A percentile compares a stretch with the other conserved stretches of the same genome.
phyloP scores from a whole-genome alignment of 1,140 invertebrate genomes.

The Papilio machaon region DNA sequence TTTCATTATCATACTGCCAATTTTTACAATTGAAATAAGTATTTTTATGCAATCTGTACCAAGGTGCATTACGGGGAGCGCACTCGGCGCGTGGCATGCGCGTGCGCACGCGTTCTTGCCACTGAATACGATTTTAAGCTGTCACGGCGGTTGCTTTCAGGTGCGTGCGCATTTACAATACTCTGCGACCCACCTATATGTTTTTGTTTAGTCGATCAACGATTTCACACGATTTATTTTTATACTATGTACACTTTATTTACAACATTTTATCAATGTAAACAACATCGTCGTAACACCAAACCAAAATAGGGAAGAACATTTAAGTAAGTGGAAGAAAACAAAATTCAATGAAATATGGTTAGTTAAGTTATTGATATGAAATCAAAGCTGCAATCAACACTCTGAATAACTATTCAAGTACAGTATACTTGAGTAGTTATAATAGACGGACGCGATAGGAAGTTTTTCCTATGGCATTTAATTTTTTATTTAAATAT shows the following conservation, averaged over 20 bases:
- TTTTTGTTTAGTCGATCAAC: constrained; percentile 35
- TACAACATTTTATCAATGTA: background rate
- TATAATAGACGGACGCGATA: too few relatives aligned
- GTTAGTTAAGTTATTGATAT: too few relatives aligned
- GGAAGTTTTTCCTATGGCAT: too few relatives aligned
- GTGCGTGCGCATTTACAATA: constrained; percentile 41
- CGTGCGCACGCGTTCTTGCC: constrained; percentile 60
- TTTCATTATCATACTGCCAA: background rate
- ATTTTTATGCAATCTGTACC: constrained; percentile 58
- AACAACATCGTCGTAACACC: background rate
- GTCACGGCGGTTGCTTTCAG: constrained; percentile 71
- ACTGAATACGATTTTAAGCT: constrained; percentile 59
- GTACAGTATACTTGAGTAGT: too few relatives aligned
- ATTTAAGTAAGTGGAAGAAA: background rate
- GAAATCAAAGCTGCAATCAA: too few relatives aligned
- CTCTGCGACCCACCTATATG: constrained; percentile 41
- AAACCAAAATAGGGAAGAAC: background rate
- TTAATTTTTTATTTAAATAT: too few relatives aligned
- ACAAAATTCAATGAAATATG: too few relatives aligned
- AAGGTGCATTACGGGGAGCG: constrained; percentile 64
- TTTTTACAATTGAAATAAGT: background rate
- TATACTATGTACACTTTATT: background rate
- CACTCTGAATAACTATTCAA: too few relatives aligned
- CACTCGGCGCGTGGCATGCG: constrained; percentile 64
- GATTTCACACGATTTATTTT: constrained; percentile 24